A percentile compares a stretch with the other conserved stretches of the same genome.
Evolutionary conservation across 2,888 invertebrate species (phyloP).

Genomic region (Calameuta pallipes): DNA sequence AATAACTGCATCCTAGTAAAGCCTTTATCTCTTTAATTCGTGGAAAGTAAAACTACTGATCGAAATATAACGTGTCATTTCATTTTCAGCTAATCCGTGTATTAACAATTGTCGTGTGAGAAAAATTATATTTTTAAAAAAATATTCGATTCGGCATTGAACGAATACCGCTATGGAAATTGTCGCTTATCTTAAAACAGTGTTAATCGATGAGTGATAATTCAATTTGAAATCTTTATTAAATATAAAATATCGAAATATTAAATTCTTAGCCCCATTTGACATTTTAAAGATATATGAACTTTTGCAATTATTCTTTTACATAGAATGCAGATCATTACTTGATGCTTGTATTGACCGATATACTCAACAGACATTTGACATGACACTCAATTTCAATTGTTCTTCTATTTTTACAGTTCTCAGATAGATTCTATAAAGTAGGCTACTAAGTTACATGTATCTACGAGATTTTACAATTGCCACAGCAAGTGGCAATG

Average conservation of each 20-base stretch:
- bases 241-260: no score
- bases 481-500: not conserved
- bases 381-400: not conserved
- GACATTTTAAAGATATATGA: not conserved
- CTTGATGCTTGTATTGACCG: not conserved
- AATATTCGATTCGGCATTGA: no score
- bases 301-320: not conserved
- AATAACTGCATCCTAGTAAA: not conserved
- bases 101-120: no score
- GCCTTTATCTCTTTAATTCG: not conserved
- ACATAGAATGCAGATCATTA: not conserved
- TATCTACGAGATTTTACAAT: not conserved
- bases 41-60: not conserved
- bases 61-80: no score
- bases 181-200: no score
- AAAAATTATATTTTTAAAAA: no score
- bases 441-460: not conserved
- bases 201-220: no score
- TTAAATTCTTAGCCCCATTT: not conserved
- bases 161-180: no score
- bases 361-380: not conserved
- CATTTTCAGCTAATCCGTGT: no score
- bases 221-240: no score
- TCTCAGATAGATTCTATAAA: not conserved
- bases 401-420: not conserved